A percentile compares a stretch with the other conserved stretches of the same genome.
These are phyloP conservation scores for Trachymyrmex septentrionalis DNA, from an alignment of 1,140 invertebrate species.

Conservation along the genomic window DNA sequence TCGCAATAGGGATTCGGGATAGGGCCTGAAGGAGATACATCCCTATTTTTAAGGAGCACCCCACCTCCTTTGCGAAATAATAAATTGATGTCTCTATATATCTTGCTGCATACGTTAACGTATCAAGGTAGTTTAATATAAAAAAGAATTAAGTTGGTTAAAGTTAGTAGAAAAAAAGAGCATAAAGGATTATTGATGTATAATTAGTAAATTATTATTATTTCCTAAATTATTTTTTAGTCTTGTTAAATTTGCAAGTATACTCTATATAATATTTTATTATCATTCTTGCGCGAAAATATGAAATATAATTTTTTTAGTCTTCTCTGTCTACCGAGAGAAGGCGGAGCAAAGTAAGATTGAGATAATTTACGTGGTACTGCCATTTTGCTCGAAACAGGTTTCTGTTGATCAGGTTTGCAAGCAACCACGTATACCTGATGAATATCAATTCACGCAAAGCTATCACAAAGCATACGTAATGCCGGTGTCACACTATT, in stretches of 20 bases:
- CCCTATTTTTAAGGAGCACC: constrained; percentile 38
- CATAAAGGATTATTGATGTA: not conserved
- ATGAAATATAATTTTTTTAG: not conserved
- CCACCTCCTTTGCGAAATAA: constrained; percentile 47
- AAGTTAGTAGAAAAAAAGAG: not conserved
- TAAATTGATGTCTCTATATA: constrained; percentile 67
- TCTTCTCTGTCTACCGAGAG: not conserved
- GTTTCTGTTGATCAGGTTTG: constrained; percentile 45
- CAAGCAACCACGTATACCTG: not conserved
- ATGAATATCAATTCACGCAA: constrained; percentile 6
- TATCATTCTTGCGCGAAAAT: not conserved
- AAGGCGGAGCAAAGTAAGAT: constrained; percentile 44
- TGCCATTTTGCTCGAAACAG: constrained; percentile 70
- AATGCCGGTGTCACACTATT: not conserved
- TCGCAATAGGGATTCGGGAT: constrained; percentile 74
- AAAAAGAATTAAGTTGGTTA: not conserved
- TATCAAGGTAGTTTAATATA: not conserved
- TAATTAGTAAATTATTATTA: not conserved
- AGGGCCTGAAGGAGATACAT: constrained; percentile 50
- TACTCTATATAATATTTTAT: not conserved
- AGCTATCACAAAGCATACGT: not conserved
- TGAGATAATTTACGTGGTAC: constrained; percentile 46
- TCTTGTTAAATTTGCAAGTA: not conserved
- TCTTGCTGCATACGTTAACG: constrained; percentile 5
- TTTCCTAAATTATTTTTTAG: not conserved